Base-by-base conservation (phyloP, 2,888 invertebrate genomes). In the Apotomis betuletana region DNA sequence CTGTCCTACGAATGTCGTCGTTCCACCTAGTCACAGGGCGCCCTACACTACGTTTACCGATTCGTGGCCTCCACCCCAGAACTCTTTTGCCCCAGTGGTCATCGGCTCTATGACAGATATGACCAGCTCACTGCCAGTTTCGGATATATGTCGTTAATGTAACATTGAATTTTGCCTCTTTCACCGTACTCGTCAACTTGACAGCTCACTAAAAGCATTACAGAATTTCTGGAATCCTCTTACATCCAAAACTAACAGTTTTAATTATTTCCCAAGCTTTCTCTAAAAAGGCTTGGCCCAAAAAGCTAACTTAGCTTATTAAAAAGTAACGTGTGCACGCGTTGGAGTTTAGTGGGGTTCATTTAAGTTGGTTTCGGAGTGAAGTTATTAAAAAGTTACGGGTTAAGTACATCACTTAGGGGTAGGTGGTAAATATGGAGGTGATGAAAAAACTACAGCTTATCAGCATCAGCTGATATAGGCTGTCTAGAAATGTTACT, bases 371-470 rank as follows among this genome's bases (percentile, higher is more conserved):
- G 13, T 46, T 68, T 70, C 59, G 46, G 12, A 52, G 64, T 46
- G 13, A 64, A 70, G 70, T 70, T 59, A 65, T 51, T 64, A 59
- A 54, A 65, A 55, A 74, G 65, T 76, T 49, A 69, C 49, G 54
- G 36, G 52, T 69, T 74, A 78, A n/a, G n/a, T n/a, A n/a, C n/a
- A n/a, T n/a, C 70, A 73, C 59, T 44, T 59, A 59, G 41, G 38
- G 1, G 8, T 41, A 4, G 6, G n/a, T 59, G 12, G 13, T 36
- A 36, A 41, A 6, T 41, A 6, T 41, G 4, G 41, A 41, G 5
- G 41, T 41, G 41, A 41, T 6, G 6, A 41, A 41, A 61, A 49
- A 15, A 49, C 6, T 3, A 4, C 3, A 3, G 27, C 6, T 44
- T n/a, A n/a, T n/a, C n/a, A n/a, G n/a, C n/a, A n/a, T n/a, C n/a